These are phyloP conservation scores for Dryas iulia DNA, from an alignment of 1,140 invertebrate genomes.

Conservation along the genomic window DNA sequence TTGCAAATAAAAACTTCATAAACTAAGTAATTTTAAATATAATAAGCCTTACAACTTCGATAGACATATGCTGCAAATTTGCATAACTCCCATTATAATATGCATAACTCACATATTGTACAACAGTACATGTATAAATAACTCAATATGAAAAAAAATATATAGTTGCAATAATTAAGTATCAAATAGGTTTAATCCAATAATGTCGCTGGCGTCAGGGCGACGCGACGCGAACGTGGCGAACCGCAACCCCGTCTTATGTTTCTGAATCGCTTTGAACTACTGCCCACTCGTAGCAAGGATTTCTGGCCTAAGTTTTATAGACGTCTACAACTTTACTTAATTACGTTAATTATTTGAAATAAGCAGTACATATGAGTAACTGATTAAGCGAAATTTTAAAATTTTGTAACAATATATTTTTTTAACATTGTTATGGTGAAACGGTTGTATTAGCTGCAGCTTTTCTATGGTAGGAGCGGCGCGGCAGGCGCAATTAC, in stretches of 20 bases:
- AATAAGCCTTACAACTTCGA: too few species aligned
- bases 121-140: neutral
- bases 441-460: constrained; percentile 44
- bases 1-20: too few species aligned
- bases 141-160: neutral
- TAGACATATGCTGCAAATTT: too few species aligned
- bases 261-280: constrained; percentile 54
- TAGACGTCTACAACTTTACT: neutral
- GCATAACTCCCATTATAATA: too few species aligned
- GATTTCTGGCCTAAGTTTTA: constrained; percentile 23
- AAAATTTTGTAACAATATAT: too few species aligned
- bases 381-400: too few species aligned
- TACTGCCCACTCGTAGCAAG: constrained; percentile 31
- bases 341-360: neutral
- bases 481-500: constrained; percentile 52
- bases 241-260: constrained; percentile 47
- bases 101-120: neutral
- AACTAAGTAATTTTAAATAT: too few species aligned
- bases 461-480: constrained; percentile 44
- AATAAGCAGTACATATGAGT: neutral
- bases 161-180: constrained; percentile 22
- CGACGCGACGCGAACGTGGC: constrained; percentile 40
- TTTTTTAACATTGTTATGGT: too few species aligned
- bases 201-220: constrained; percentile 47
- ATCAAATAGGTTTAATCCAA: constrained; percentile 36